These are phyloP conservation scores for Melanchra persicariae DNA, from an alignment of 2,888 invertebrate species.

Conservation along the genomic window DNA sequence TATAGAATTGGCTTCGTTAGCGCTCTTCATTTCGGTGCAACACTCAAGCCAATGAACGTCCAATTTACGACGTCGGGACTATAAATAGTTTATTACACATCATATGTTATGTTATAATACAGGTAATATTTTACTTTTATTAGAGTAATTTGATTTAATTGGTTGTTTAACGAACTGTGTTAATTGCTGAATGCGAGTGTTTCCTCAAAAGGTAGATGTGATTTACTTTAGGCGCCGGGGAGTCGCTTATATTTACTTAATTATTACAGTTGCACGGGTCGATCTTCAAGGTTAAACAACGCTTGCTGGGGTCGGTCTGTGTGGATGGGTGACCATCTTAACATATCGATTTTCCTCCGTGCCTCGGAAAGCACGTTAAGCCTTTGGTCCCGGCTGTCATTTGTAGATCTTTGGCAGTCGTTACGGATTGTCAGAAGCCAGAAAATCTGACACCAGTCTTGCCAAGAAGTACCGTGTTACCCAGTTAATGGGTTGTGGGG, in stretches of 20 bases:
- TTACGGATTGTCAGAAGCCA: too few species aligned
- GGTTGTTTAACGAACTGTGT: conserved; percentile 30
- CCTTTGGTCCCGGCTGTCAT: too few species aligned
- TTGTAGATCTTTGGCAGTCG: too few species aligned
- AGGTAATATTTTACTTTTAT: conserved; percentile 57
- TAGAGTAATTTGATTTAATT: conserved; percentile 54
- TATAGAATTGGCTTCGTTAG: conserved; percentile 66
- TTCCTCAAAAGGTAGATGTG: conserved; percentile 4
- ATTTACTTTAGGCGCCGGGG: background rate
- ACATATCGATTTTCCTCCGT: too few species aligned
- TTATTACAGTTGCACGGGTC: too few species aligned
- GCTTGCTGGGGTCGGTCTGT: too few species aligned
- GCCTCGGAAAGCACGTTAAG: too few species aligned
- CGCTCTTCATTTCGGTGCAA: conserved; percentile 51
- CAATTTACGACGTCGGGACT: conserved; percentile 56
- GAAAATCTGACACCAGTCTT: too few species aligned
- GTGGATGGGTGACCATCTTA: too few species aligned
- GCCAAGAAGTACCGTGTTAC: too few species aligned
- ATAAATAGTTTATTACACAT: conserved; percentile 50
- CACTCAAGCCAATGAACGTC: conserved; percentile 60
- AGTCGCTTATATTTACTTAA: background rate
- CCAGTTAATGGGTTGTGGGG: too few species aligned
- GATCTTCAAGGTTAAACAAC: too few species aligned
- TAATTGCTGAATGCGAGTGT: conserved; percentile 32
- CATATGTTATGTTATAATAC: conserved; percentile 14